Base-by-base conservation (phyloP, 1,140 invertebrate species). In the Neocloeon triangulifer region DNA sequence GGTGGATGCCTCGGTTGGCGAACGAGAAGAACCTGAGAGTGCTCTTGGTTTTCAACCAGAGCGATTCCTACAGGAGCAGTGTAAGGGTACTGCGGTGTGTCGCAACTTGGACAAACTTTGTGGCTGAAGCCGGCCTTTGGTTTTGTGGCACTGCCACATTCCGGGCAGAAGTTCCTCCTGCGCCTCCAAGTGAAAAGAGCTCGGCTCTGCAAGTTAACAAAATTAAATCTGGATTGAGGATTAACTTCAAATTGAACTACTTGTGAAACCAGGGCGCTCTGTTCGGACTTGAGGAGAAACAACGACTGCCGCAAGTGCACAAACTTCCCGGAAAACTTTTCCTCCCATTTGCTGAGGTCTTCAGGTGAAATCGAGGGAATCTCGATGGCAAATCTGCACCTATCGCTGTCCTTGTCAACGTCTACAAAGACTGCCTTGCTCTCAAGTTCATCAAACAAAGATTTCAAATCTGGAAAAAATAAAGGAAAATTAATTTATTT, bases 21-120 rank as follows among this genome's bases (percentile, higher is more conserved):
- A 5, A 64, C 64, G 3, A 69, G 44, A 8, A 69, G 43, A 33
- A 57, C 51, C 33, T 52, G 49, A 28, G 53, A 51, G 10, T 53
- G 43, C 31, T 47, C 42, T 32, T 47, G 39, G 37, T 63, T 55
- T 4, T 51, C 42, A 26, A 69, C 55, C 5, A 64, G 40, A 37
- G 59, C 54, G 25, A 69, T 68, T 5, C 61, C 56, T 9, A 64
- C 63, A 12, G 66, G 66, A 36, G 34, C 46, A 22, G 48, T 43
- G n/a, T 37, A 32, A 6, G 49, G 48, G 35, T 52, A 53, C 26
- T 42, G 35, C 25, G 40, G 36, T 20, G 22, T 35, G 13, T 37
- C 35, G 31, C 41, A 43, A 49, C 20, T 49, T 35, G 29, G 26
- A 34, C 50, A 52, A 5, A 41, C 34, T 34, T 55, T 46, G 20